Evolutionary conservation across 2,797 vertebrate species (phyloP).

Genomic region (Philypnodon macrostomus): DNA sequence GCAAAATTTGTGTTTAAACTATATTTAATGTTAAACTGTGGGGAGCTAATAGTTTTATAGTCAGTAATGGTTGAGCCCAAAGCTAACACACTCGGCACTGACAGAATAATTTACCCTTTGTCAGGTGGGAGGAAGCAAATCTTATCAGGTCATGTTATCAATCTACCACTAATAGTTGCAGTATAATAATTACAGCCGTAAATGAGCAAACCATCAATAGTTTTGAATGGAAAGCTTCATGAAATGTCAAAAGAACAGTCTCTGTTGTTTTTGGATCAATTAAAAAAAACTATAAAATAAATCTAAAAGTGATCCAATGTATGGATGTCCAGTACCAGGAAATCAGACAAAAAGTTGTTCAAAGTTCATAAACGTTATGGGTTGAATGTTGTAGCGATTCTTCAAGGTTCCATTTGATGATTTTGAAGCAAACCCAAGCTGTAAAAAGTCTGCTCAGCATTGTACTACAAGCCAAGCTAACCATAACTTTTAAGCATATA

Average conservation of each 20-base stretch:
- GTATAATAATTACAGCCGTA: slow-evolving; percentile 14
- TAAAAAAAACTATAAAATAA: no score
- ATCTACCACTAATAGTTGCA: not conserved
- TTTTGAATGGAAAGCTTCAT: slow-evolving; percentile 16
- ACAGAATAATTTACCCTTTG: no score
- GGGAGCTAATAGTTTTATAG: no score
- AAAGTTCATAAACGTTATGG: slow-evolving; percentile 15
- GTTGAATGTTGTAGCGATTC: not conserved
- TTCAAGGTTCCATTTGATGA: slow-evolving; percentile 2
- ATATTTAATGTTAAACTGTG: no score
- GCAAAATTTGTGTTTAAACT: no score
- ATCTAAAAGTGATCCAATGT: no score
- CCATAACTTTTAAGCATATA: slow-evolving; percentile 47
- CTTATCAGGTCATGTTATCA: no score
- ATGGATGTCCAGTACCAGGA: no score
- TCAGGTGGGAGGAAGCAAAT: no score
- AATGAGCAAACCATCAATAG: slow-evolving; percentile 36
- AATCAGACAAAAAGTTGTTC: slow-evolving; percentile 24
- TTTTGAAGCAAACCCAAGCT: slow-evolving; percentile 8
- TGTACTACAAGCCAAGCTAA: slow-evolving; percentile 36
- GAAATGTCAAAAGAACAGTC: slow-evolving; percentile 32
- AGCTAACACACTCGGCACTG: no score
- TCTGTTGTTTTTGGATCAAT: slow-evolving; percentile 55
- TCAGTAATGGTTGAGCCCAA: no score
- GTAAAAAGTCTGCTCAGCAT: slow-evolving; percentile 25